phyloP scores from a whole-genome alignment of 2,888 invertebrate genomes.

The Epistrophe grossulariae region DNA sequence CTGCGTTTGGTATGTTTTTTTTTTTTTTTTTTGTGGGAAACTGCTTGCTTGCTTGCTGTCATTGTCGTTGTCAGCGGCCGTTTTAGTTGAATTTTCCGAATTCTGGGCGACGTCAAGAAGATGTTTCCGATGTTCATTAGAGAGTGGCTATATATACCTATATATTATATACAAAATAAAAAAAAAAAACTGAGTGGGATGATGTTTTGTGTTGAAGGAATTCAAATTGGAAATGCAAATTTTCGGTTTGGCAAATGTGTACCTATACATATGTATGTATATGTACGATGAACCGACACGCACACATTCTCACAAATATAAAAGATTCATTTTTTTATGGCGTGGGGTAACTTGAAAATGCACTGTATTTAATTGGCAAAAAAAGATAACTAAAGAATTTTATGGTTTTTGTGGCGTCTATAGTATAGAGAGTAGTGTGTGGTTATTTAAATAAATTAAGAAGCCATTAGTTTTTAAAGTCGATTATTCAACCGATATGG shows the following conservation, averaged over 20 bases:
- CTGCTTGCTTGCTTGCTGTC: constrained; percentile 61
- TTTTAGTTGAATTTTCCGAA: constrained; percentile 73
- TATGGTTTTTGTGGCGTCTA: constrained; percentile 40
- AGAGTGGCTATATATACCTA: constrained; percentile 51
- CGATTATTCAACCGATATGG: background rate
- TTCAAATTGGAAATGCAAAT: constrained; percentile 73
- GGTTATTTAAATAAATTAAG: constrained; percentile 37
- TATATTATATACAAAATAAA: background rate
- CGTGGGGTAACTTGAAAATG: constrained; percentile 39
- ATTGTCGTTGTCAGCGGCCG: constrained; percentile 75
- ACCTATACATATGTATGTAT: background rate
- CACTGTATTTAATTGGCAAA: constrained; percentile 63
- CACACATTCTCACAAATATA: background rate
- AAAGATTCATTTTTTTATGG: constrained; percentile 19
- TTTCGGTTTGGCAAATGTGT: constrained; percentile 44
- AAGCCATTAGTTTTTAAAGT: constrained; percentile 18
- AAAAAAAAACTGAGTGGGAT: constrained; percentile 38
- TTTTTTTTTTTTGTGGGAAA: constrained; percentile 22
- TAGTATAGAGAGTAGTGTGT: constrained; percentile 10
- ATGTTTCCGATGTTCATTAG: constrained; percentile 74
- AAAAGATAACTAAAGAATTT: constrained; percentile 35
- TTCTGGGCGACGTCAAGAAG: constrained; percentile 72
- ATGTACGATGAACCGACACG: constrained; percentile 14
- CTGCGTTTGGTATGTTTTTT: constrained; percentile 65
- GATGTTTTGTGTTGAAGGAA: constrained; percentile 60